Conservation (phyloP, 2,797 vertebrate genomes). For the Buphagus erythrorhynchus region DNA sequence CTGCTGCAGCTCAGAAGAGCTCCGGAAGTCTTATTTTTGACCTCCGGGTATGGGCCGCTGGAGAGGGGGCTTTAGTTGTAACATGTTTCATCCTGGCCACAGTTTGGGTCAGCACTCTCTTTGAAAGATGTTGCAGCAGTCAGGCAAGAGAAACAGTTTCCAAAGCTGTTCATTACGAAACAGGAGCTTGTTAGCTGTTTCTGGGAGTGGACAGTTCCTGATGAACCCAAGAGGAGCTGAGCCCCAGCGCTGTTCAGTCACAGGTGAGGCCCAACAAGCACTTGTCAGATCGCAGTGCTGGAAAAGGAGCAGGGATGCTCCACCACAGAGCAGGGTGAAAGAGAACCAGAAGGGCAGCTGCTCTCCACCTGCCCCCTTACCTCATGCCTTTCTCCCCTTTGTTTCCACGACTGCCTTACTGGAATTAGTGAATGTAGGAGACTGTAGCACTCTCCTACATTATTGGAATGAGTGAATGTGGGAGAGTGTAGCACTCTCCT, state of each 20-base stretch:
- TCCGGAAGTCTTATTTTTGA: background rate
- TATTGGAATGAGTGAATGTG: background rate
- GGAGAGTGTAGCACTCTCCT: background rate
- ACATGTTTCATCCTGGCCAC: background rate
- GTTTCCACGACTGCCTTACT: background rate
- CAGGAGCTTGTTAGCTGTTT: too few relatives aligned
- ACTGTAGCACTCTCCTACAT: too few relatives aligned
- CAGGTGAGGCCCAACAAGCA: accelerated
- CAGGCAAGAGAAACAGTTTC: background rate
- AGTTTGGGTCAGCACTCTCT: background rate
- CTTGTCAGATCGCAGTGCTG: accelerated
- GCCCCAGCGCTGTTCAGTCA: background rate
- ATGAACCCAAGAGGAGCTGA: background rate
- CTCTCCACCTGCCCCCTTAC: accelerated
- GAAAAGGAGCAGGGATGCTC: too few relatives aligned
- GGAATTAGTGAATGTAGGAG: background rate
- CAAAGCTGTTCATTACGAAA: background rate
- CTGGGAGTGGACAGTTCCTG: accelerated
- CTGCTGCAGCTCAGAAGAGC: background rate
- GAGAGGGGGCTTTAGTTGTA: background rate
- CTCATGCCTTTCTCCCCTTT: background rate
- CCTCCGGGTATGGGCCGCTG: accelerated
- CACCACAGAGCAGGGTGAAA: background rate
- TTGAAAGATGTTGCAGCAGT: background rate
- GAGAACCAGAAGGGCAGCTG: background rate